phyloP scores from a whole-genome alignment of 2,888 invertebrate genomes.

The Eupithecia pulchellata region DNA sequence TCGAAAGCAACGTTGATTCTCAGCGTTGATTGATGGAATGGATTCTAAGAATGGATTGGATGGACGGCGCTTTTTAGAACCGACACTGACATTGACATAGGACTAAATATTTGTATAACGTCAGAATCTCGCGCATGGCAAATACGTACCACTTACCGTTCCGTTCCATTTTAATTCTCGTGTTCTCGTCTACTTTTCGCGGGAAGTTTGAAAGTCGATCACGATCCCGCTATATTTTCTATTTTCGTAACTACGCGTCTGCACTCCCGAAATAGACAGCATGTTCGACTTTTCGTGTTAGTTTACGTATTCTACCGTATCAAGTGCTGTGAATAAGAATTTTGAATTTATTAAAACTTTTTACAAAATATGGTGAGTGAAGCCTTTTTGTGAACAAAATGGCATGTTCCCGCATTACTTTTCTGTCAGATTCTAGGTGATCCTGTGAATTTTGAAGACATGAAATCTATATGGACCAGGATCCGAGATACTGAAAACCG shows the following conservation, averaged over 20 bases:
- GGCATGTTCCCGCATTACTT: neutral
- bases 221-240: conserved; percentile 62
- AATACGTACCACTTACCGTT: too few relatives aligned
- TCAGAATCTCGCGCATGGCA: too few relatives aligned
- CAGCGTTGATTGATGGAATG: too few relatives aligned
- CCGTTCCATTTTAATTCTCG: neutral
- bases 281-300: conserved; percentile 57
- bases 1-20: too few relatives aligned
- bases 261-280: conserved; percentile 75
- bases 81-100: too few relatives aligned
- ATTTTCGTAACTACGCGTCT: conserved; percentile 72
- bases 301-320: conserved; percentile 54
- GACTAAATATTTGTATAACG: too few relatives aligned
- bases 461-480: conserved; percentile 72
- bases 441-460: conserved; percentile 38
- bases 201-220: conserved; percentile 61
- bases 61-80: too few relatives aligned
- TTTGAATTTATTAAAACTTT: conserved; percentile 21
- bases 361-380: conserved; percentile 53
- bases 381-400: neutral
- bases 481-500: conserved; percentile 51
- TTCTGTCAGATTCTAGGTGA: neutral
- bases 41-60: too few relatives aligned
- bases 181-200: conserved; percentile 35
- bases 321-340: conserved; percentile 45